phyloP scores from a whole-genome alignment of 2,797 vertebrate species.

The Acrossocheilus fasciatus region DNA sequence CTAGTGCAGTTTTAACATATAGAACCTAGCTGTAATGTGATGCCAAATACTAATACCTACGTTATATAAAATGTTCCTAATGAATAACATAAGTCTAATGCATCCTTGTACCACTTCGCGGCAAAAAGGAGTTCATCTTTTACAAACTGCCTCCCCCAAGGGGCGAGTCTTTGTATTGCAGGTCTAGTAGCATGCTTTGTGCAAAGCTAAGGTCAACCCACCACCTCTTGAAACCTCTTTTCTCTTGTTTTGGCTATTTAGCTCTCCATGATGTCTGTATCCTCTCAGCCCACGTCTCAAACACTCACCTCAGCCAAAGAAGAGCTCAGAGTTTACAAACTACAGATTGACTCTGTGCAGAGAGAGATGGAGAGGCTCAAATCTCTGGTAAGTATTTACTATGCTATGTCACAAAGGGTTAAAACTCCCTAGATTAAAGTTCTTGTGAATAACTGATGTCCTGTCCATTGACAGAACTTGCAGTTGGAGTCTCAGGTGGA shows the following conservation, averaged over 20 bases:
- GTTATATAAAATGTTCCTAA: background rate
- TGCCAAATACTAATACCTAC: background rate
- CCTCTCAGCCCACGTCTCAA: constrained; percentile 65
- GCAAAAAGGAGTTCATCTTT: background rate
- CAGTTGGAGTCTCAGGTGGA: constrained; percentile 70
- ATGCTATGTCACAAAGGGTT: background rate
- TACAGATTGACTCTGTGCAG: constrained; percentile 72
- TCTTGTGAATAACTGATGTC: background rate
- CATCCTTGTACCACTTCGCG: background rate
- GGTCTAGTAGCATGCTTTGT: background rate
- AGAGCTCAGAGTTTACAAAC: constrained; percentile 69
- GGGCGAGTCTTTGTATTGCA: constrained; percentile 39
- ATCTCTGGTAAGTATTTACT: constrained; percentile 58
- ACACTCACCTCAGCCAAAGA: constrained; percentile 69
- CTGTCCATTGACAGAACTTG: constrained; percentile 64
- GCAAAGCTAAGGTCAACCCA: background rate
- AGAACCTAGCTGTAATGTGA: background rate
- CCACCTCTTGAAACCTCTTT: background rate
- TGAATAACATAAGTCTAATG: background rate
- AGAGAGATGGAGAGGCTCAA: constrained; percentile 74
- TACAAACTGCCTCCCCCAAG: constrained; percentile 48
- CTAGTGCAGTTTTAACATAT: background rate
- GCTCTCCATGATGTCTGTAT: constrained; percentile 67
- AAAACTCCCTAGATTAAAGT: background rate
- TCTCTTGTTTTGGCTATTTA: constrained; percentile 35